phyloP scores from a whole-genome alignment of 1,140 invertebrate species.

The Drosophila mojavensis region DNA sequence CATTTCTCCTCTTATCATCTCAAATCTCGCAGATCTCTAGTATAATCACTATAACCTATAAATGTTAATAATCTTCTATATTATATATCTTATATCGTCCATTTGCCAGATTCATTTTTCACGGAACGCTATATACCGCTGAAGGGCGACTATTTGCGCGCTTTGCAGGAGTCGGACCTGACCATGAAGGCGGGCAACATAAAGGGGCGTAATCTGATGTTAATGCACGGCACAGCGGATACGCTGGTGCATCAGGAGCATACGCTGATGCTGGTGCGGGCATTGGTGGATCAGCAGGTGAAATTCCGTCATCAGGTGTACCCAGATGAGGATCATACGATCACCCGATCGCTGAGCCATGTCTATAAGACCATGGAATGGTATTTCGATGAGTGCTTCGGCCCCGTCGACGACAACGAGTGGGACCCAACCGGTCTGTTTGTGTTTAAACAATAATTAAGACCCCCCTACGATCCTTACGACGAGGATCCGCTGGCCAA shows the following conservation, averaged over 20 bases:
- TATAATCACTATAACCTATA: too few relatives aligned
- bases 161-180: constrained; percentile 90
- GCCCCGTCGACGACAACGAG: constrained; percentile 88
- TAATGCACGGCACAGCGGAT: constrained; percentile 93
- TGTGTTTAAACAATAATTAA: constrained; percentile 84
- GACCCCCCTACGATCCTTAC: constrained; percentile 80
- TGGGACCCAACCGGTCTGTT: constrained; percentile 86
- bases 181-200: constrained; percentile 89
- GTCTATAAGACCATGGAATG: constrained; percentile 92
- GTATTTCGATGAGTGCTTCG: constrained; percentile 93
- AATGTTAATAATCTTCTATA: too few relatives aligned
- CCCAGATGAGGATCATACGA: constrained; percentile 91
- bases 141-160: constrained; percentile 87
- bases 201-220: constrained; percentile 86
- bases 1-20: too few relatives aligned
- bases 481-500: constrained; percentile 78
- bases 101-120: constrained; percentile 90
- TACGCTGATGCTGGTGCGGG: constrained; percentile 91
- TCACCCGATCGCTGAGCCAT: constrained; percentile 89
- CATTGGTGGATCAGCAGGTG: constrained; percentile 89
- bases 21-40: too few relatives aligned
- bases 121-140: constrained; percentile 92
- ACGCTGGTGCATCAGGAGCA: constrained; percentile 93
- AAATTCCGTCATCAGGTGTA: constrained; percentile 93
- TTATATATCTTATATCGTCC: too few relatives aligned